Conservation (phyloP, 2,113 vertebrate genomes). For the Python bivittatus region DNA sequence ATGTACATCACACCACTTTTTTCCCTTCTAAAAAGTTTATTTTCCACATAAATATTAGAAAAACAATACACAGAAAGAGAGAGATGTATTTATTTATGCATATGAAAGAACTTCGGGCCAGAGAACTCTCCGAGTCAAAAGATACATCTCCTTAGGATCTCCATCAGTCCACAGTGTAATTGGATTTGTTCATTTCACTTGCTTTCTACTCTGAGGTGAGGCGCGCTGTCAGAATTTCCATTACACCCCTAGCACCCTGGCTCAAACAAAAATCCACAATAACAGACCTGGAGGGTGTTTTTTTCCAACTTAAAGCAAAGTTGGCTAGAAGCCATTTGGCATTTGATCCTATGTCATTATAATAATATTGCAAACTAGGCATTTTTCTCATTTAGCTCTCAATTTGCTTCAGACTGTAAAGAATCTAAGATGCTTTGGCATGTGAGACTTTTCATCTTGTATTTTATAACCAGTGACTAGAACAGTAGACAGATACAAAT, state of each 20-base stretch:
- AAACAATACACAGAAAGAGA: neutral
- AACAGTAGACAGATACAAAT: neutral
- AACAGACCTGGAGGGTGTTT: neutral
- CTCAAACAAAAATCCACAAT: constrained; percentile 18
- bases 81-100: neutral
- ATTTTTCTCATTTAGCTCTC: neutral
- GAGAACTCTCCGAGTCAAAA: neutral
- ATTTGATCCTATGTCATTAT: neutral
- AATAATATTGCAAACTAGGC: constrained; percentile 4
- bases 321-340: constrained; percentile 15
- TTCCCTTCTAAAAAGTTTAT: neutral
- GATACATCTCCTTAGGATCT: neutral
- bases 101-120: constrained; percentile 7
- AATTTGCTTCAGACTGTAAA: constrained; percentile 11
- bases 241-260: neutral
- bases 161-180: neutral
- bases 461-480: neutral
- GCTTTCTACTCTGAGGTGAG: constrained; percentile 16
- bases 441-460: neutral
- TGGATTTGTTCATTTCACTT: constrained; percentile 1
- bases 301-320: constrained; percentile 18
- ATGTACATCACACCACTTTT: neutral
- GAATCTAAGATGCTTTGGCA: neutral
- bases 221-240: constrained; percentile 19
- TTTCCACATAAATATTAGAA: neutral